A percentile compares a stretch with the other conserved stretches of the same genome.
These are phyloP conservation scores for Nemotelus nigrinus DNA, from an alignment of 2,888 invertebrate species.

Conservation along the genomic window DNA sequence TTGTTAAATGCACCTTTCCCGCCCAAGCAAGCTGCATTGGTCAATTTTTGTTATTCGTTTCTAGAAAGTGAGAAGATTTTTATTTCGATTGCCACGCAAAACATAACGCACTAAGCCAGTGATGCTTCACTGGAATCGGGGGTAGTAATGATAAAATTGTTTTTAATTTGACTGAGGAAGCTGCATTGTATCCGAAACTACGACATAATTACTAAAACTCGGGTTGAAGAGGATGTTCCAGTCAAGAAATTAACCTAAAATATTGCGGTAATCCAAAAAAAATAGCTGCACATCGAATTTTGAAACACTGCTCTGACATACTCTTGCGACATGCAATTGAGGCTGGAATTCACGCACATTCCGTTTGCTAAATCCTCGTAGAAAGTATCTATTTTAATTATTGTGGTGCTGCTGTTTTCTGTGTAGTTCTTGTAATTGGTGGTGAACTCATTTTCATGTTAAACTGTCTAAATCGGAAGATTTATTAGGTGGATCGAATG, in stretches of 20 bases:
- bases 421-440: constrained; percentile 39
- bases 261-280: no score
- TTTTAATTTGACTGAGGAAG: no score
- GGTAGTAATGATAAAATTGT: no score
- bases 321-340: neutral
- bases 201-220: no score
- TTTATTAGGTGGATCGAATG: constrained; percentile 40
- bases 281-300: no score
- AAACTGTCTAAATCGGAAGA: constrained; percentile 50
- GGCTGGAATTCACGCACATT: constrained; percentile 35
- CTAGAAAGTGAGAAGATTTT: constrained; percentile 2
- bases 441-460: constrained; percentile 53
- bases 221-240: no score
- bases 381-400: constrained; percentile 40
- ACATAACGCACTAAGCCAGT: neutral
- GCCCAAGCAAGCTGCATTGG: constrained; percentile 7
- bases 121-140: neutral
- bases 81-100: constrained; percentile 19
- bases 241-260: no score
- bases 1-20: constrained; percentile 10
- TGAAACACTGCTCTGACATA: neutral
- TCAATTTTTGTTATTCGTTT: neutral
- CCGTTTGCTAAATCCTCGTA: neutral
- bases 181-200: no score
- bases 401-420: constrained; percentile 21